Conservation (phyloP, 2,797 vertebrate species). For the Siniperca undulata region DNA sequence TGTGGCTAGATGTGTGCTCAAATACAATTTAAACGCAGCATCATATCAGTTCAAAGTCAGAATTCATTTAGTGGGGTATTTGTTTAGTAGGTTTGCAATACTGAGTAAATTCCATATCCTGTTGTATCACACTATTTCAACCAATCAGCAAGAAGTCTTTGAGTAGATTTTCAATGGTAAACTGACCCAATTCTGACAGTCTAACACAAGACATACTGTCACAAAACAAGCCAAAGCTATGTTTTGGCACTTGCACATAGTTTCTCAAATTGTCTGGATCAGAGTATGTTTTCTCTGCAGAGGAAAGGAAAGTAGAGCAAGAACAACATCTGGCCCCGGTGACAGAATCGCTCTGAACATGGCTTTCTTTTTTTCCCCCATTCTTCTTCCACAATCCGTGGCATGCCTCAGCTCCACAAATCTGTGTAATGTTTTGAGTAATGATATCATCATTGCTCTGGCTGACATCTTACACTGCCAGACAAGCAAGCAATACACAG, state of each 20-base stretch:
- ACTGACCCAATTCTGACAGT: constrained; percentile 79
- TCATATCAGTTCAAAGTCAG: neutral
- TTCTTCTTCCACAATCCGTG: constrained; percentile 34
- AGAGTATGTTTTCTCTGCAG: constrained; percentile 71
- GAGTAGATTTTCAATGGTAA: constrained; percentile 59
- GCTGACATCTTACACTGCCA: constrained; percentile 69
- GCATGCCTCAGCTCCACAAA: constrained; percentile 58
- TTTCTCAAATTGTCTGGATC: constrained; percentile 73
- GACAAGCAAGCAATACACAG: constrained; percentile 73
- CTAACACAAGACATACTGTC: constrained; percentile 61
- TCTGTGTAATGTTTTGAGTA: constrained; percentile 75
- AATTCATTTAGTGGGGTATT: constrained; percentile 4
- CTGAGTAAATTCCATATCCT: constrained; percentile 28
- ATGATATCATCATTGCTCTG: constrained; percentile 75
- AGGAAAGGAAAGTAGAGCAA: constrained; percentile 76
- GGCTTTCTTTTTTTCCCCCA: constrained; percentile 11
- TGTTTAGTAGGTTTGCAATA: constrained; percentile 23
- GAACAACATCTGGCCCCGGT: constrained; percentile 75
- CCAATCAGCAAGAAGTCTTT: constrained; percentile 46
- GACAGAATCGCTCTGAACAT: constrained; percentile 67
- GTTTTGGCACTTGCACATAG: constrained; percentile 65
- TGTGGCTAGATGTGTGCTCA: too few relatives aligned
- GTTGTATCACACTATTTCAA: constrained; percentile 49
- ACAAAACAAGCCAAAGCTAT: constrained; percentile 65
- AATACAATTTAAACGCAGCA: neutral